These are phyloP conservation scores for Megaceryle maxima DNA, from an alignment of 2,113 vertebrate genomes.

Conservation along the genomic window DNA sequence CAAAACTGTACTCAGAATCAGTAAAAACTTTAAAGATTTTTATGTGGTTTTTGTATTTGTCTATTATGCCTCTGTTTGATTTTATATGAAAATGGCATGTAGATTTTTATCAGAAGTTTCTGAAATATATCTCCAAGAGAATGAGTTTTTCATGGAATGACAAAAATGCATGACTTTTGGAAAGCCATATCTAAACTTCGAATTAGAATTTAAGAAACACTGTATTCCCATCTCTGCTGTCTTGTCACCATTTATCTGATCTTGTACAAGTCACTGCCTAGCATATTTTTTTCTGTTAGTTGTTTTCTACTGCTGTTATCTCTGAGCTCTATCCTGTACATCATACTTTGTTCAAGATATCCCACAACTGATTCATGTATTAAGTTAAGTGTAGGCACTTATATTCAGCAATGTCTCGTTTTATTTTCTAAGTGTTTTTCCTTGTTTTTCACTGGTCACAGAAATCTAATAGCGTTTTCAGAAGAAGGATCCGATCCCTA, in stretches of 20 bases:
- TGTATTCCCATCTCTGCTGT: neutral
- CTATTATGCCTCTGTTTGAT: neutral
- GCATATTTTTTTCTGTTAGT: neutral
- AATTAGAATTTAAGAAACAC: neutral
- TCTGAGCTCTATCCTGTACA: neutral
- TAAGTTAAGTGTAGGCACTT: neutral
- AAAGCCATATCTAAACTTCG: neutral
- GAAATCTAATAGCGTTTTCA: constrained; percentile 91
- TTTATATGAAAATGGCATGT: neutral
- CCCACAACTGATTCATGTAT: neutral
- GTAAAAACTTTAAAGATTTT: neutral
- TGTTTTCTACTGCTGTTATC: neutral
- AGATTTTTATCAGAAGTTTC: neutral
- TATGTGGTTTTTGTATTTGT: neutral
- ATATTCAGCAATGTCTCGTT: neutral
- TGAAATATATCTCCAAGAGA: neutral
- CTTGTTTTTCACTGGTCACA: constrained; percentile 51
- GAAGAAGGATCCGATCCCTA: constrained; percentile 93
- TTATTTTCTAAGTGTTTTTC: neutral
- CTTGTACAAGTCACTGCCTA: neutral
- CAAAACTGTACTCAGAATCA: neutral
- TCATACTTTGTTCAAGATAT: neutral
- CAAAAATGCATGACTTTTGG: neutral
- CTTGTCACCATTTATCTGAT: neutral
- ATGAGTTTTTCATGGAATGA: neutral